Evolutionary conservation across 2,797 vertebrate genomes (phyloP), one percentile per base, ranked within the genome.

Genomic region (Poecilia gillii): DNA sequence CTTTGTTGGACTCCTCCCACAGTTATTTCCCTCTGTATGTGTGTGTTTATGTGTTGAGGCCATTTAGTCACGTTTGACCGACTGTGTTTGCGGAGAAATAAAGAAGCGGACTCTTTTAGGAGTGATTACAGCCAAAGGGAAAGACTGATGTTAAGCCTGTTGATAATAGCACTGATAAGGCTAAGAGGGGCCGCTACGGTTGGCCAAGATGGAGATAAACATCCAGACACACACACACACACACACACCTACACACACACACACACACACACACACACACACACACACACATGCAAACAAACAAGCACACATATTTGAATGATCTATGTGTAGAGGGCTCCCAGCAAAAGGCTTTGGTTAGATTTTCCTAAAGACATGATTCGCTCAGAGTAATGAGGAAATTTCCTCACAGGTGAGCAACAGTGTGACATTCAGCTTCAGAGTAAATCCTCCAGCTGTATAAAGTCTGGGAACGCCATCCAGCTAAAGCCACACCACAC

Each of bases 111-210:
- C 85, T 80, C 85, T 70, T 85, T 28, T 41, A 83, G 83, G 79
- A 90, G 73, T 18, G 72, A 90, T 90, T 84, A 88, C 72, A 46
- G 49, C 73, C 64, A 73, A 79, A 89, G 86, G 85, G 90, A 91
- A 87, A 74, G 81, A 75, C 79, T 39, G 71, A 88, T 92, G 88
- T 90, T 51, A 89, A 80, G 88, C 85, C 75, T 90, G 86, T 89
- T 91, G 91, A 90, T 90, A 90, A 90, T 83, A 77, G 77, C 31
- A 8, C 83, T 77, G 93, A 93, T 92, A 94, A 86, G 81, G 82
- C 76, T 41, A 88, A 89, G 87, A 89, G 74, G 87, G 86, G 55
- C 78, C n/a, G 81, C 73, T 89, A 76, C 66, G 77, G 82, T 89
- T 85, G 81, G 85, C 81, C 31, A n/a, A 73, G 76, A 85, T 82